Conservation (phyloP, 1,140 invertebrate genomes). For the Uloborus diversus region DNA sequence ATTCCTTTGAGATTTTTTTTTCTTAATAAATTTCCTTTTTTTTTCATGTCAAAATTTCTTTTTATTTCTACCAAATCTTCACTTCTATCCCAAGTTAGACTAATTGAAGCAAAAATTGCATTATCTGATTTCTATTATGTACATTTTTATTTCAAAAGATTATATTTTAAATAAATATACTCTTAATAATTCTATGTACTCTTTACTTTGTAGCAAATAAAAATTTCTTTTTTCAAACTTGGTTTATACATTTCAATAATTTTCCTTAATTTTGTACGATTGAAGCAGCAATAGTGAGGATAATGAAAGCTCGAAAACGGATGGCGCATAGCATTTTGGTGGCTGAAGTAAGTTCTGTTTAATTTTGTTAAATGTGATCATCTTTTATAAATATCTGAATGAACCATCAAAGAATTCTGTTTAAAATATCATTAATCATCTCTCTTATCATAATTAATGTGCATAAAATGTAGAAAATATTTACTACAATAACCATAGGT, state of each 20-base stretch:
- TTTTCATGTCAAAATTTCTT: no score
- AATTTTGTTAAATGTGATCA: background rate
- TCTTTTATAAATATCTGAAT: background rate
- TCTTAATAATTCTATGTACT: no score
- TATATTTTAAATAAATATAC: no score
- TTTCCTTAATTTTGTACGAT: constrained; percentile 70
- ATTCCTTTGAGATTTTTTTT: no score
- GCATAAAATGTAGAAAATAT: background rate
- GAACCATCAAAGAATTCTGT: background rate
- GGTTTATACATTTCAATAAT: background rate
- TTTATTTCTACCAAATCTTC: no score
- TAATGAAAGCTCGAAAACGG: constrained; percentile 98
- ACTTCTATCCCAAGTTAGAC: no score
- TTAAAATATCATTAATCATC: background rate
- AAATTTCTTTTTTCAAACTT: background rate
- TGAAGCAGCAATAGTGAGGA: constrained; percentile 98
- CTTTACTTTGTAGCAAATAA: no score
- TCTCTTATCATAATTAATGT: background rate
- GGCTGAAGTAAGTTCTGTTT: constrained; percentile 74
- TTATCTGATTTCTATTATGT: no score
- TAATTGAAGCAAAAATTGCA: no score
- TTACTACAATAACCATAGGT: background rate
- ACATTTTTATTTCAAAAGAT: no score
- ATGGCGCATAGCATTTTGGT: constrained; percentile 95
- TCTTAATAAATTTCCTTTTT: no score